Evolutionary conservation across 1,140 invertebrate genomes (phyloP), one percentile per base, ranked within the genome.

Genomic region (Harlomillsia oculata): DNA sequence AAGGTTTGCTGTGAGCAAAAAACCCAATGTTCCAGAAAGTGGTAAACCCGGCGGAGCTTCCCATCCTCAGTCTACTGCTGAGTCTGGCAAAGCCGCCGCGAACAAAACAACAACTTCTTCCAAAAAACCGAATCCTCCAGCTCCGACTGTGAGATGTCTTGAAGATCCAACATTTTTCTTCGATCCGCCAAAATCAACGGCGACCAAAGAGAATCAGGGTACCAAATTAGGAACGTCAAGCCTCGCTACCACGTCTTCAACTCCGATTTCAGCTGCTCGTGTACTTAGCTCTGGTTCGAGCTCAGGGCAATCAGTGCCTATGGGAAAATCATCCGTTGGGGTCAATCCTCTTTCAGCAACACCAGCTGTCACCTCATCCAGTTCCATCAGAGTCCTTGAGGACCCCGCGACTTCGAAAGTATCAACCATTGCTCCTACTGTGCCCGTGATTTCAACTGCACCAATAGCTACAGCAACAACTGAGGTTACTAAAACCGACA

Each of bases 91-190:
- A 25, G 37, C 25, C 28, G 21, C 51, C 29, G 26, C 59, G 44
- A 58, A 36, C 60, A 76, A 70, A 60, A 67, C 72, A n/a, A n/a
- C n/a, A n/a, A n/a, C n/a, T n/a, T n/a, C n/a, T n/a, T n/a, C n/a
- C n/a, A n/a, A n/a, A n/a, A n/a, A n/a, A n/a, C n/a, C n/a, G n/a
- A n/a, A n/a, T 30, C 67, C 74, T 30, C 70, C 72, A 21, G 76
- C 76, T 37, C 74, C 77, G 41, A 75, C 75, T 56, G 56, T 78
- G 8, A 70, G 71, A 59, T 75, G 74, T 60, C 64, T 78, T 26
- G 77, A 79, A 26, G 77, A 78, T 66, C 77, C 77, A 32, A 70
- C 70, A 6, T 78, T 76, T 59, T 74, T 76, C 55, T 73, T 72
- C 59, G 76, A 76, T 14, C 55, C 56, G 32, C 49, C 56, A 13